Evolutionary conservation across 1,140 invertebrate genomes (phyloP), one percentile per base, ranked within the genome.

Genomic region (Reticulitermes speratus): DNA sequence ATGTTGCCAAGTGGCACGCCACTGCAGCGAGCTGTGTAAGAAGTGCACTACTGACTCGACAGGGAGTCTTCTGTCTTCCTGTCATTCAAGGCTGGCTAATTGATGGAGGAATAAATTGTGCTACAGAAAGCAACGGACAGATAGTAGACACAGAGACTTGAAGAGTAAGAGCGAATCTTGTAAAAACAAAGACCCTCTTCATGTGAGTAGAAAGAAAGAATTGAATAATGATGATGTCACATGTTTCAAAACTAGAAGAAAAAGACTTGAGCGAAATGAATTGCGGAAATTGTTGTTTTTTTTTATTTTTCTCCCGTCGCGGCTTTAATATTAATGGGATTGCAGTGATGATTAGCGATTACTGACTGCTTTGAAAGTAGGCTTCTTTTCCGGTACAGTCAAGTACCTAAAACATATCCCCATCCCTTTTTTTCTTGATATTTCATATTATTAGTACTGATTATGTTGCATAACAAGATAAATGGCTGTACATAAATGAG

Each of bases 71-170:
- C 52, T 11, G 65, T 75, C 65, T n/a, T 30, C 65, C 65, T 75
- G 7, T 14, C 65, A 11, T 25, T 75, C 65, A 75, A 16, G 65
- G 3, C n/a, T 7, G n/a, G 8, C 65, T 75, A 75, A 75, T 75
- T 75, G 65, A 75, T 75, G 65, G n/a, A 8, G 65, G 65, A 75
- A 75, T 75, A 75, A 75, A 75, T 75, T 30, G 65, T 30, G 65
- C 65, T 30, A 6, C 65, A 75, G 65, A 75, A 75, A 75, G 65
- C 65, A 30, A 75, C 65, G n/a, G 65, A 75, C 65, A 75, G 25
- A 75, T n/a, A 11, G 65, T 75, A 75, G 65, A n/a, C n/a, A 30
- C 65, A 75, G 65, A 30, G 59, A 59, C 55, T 65, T 65, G 21
- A 23, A 25, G 59, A 19, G 59, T 65, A 65, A 65, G 21, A 75